Percentiles rank a stretch among this genome's conserved stretches.
Evolutionary conservation across 2,797 vertebrate genomes (phyloP).

Genomic region (Rallus crepitans): DNA sequence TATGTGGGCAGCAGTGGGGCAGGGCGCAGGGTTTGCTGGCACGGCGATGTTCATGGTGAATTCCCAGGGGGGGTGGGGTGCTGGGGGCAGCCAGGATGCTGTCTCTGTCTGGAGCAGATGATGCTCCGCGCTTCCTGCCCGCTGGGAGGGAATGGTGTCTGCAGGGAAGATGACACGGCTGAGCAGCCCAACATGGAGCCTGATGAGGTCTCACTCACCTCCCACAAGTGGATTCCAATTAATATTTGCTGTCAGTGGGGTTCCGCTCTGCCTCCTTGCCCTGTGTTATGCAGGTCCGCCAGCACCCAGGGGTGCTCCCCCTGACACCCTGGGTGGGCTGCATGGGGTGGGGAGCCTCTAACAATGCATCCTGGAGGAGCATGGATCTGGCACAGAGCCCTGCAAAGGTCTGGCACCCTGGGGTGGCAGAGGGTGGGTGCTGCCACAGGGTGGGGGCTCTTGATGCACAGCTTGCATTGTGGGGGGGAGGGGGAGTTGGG

Average conservation of each 20-base stretch:
- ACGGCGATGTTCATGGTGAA: accelerated
- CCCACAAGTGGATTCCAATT: slow-evolving; percentile 39
- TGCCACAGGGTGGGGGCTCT: accelerated
- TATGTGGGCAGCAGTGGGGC: accelerated
- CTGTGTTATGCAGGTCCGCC: accelerated
- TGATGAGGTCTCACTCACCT: neutral
- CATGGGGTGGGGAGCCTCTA: accelerated
- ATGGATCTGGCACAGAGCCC: neutral
- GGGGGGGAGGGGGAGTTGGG: too few relatives aligned
- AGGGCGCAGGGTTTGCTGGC: neutral
- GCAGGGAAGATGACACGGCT: slow-evolving; percentile 69
- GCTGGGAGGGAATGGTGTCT: slow-evolving; percentile 64
- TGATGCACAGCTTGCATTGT: neutral
- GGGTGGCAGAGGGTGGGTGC: neutral
- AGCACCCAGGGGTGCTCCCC: neutral
- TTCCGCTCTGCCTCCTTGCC: neutral
- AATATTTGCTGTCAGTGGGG: neutral
- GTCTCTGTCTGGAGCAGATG: neutral
- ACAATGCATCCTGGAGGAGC: neutral
- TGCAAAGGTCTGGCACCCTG: accelerated
- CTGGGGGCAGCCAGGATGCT: neutral
- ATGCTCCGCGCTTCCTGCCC: slow-evolving; percentile 59
- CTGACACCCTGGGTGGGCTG: neutral
- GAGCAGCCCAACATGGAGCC: slow-evolving; percentile 68
- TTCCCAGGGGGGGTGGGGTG: neutral